These are phyloP conservation scores for Hyles euphorbiae DNA, from an alignment of 1,140 invertebrate genomes.

Conservation along the genomic window DNA sequence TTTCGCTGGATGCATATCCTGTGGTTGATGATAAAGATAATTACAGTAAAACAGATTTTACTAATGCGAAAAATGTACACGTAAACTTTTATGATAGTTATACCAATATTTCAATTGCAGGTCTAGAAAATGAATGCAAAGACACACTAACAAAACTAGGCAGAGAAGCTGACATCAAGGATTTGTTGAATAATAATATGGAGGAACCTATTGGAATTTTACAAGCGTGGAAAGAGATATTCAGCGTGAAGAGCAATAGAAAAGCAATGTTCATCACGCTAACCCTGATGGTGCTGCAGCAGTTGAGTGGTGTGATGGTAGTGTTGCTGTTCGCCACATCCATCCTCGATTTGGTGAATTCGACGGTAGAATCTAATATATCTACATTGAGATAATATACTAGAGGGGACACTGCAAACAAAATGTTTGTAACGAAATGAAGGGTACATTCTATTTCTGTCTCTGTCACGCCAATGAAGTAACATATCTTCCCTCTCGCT, in stretches of 20 bases:
- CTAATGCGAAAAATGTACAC: too few species aligned
- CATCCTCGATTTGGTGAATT: constrained; percentile 39
- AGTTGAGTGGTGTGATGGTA: constrained; percentile 35
- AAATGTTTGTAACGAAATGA: too few species aligned
- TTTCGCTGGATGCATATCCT: too few species aligned
- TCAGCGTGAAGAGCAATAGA: constrained; percentile 44
- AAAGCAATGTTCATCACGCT: constrained; percentile 39
- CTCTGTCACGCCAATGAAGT: too few species aligned
- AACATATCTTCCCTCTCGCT: too few species aligned
- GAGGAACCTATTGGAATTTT: too few species aligned
- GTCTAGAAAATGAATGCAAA: constrained; percentile 36
- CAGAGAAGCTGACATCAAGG: constrained; percentile 35
- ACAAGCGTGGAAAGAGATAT: constrained; percentile 23
- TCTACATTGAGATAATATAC: too few species aligned
- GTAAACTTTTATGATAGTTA: too few species aligned
- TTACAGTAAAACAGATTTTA: too few species aligned
- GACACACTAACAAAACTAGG: constrained; percentile 32
- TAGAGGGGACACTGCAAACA: too few species aligned
- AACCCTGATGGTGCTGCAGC: constrained; percentile 36
- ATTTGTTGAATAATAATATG: constrained; percentile 19
- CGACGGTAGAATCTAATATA: constrained; percentile 38
- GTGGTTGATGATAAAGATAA: too few species aligned
- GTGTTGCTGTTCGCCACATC: constrained; percentile 40
- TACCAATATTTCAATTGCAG: constrained; percentile 16
- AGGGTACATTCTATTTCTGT: too few species aligned